Percentiles rank a stretch among this genome's conserved stretches.
Evolutionary conservation across 2,797 vertebrate species (phyloP).

Genomic region (Spheniscus humboldti): DNA sequence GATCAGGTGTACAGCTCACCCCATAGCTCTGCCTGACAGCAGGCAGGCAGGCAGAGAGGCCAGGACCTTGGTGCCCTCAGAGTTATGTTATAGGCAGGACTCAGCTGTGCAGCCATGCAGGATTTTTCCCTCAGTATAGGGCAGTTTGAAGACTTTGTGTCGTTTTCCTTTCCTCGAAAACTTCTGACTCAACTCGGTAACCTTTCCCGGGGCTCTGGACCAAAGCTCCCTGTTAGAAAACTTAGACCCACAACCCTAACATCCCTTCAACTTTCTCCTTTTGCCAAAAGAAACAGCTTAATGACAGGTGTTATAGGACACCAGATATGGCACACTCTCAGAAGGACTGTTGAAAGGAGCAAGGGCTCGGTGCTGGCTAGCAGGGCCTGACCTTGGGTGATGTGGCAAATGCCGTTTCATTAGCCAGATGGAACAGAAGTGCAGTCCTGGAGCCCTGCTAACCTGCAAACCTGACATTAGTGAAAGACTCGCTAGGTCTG

Average conservation of each 20-base stretch:
- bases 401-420: accelerated
- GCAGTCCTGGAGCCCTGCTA: background rate
- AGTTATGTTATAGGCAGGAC: background rate
- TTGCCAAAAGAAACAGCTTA: background rate
- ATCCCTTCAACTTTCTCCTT: background rate
- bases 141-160: background rate
- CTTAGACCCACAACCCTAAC: no score
- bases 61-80: background rate
- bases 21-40: background rate
- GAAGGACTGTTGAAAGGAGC: background rate
- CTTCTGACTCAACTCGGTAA: no score
- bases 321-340: accelerated
- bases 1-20: background rate
- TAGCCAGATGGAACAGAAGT: no score
- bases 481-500: background rate
- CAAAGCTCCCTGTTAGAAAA: background rate
- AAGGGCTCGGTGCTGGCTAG: background rate
- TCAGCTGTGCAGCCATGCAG: background rate
- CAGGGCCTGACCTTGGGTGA: background rate
- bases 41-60: background rate
- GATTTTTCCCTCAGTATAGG: background rate
- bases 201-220: background rate
- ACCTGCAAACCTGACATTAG: accelerated
- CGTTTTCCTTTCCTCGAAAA: background rate
- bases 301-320: background rate